Evolutionary conservation across 2,113 vertebrate species (phyloP).

Genomic region (Anarrhichthys ocellatus): DNA sequence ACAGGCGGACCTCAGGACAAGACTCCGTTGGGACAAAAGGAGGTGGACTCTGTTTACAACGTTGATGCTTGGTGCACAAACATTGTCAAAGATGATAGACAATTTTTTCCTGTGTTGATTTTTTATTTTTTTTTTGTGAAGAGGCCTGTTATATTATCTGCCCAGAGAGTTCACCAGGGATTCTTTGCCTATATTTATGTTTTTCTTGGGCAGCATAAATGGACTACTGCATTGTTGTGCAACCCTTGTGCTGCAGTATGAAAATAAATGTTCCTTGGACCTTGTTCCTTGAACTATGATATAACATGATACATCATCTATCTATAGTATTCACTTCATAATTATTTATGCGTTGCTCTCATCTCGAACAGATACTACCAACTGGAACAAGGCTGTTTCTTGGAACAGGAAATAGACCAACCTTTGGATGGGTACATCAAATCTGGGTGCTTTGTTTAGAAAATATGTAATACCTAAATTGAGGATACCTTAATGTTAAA

Average conservation of each 20-base stretch:
- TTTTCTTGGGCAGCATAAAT: background rate
- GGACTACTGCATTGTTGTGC: background rate
- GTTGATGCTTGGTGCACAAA: background rate
- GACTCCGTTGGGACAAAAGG: too few relatives aligned
- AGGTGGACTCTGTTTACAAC: too few relatives aligned
- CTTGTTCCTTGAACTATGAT: background rate
- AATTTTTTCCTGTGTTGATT: background rate
- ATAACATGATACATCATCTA: too few relatives aligned
- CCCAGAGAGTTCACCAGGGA: background rate
- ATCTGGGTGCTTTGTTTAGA: background rate
- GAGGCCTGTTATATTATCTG: background rate
- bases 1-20: too few relatives aligned
- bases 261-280: background rate
- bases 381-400: background rate
- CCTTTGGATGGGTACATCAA: too few relatives aligned
- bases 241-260: background rate
- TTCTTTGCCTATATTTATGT: too few relatives aligned
- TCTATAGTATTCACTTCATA: too few relatives aligned
- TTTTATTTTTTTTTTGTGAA: background rate
- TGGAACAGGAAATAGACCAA: too few relatives aligned
- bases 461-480: background rate
- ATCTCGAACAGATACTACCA: background rate
- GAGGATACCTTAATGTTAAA: background rate
- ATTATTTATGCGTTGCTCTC: background rate
- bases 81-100: too few relatives aligned